These are phyloP conservation scores for Colostygia pectinataria DNA, from an alignment of 2,888 invertebrate genomes.

Conservation along the genomic window DNA sequence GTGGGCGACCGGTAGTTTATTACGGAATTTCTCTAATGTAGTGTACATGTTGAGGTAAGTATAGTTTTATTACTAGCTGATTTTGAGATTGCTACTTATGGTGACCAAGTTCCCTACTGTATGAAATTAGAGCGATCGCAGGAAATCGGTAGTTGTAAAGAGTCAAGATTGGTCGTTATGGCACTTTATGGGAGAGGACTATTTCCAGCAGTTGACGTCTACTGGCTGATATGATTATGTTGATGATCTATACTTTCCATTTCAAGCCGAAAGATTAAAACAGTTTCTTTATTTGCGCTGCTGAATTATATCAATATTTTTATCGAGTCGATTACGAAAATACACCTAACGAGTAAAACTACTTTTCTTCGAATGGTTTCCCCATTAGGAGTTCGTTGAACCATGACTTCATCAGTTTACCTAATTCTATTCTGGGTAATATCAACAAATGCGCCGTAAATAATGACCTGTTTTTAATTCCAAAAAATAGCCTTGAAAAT, in stretches of 20 bases:
- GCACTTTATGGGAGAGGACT: no score
- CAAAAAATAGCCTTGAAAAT: constrained; percentile 22
- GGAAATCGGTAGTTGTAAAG: no score
- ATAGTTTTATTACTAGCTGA: no score
- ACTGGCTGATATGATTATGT: no score
- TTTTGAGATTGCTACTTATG: no score
- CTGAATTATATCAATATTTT: not conserved
- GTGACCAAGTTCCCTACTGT: no score
- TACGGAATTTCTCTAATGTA: constrained; percentile 2
- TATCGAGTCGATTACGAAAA: constrained; percentile 4
- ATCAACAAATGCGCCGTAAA: constrained; percentile 17
- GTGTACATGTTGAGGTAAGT: no score
- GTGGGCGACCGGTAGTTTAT: constrained; percentile 11
- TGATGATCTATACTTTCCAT: no score
- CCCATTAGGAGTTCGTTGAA: constrained; percentile 6
- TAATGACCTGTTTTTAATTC: constrained; percentile 22
- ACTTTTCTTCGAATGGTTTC: constrained; percentile 1
- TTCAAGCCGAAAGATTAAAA: no score
- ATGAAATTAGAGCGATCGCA: no score
- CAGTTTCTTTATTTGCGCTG: not conserved
- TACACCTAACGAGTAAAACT: constrained; percentile 1
- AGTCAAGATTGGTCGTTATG: no score
- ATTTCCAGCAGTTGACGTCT: no score
- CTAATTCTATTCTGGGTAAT: constrained; percentile 4
- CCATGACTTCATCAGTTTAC: not conserved